phyloP scores from a whole-genome alignment of 2,113 vertebrate species.

The Ranitomeya variabilis region DNA sequence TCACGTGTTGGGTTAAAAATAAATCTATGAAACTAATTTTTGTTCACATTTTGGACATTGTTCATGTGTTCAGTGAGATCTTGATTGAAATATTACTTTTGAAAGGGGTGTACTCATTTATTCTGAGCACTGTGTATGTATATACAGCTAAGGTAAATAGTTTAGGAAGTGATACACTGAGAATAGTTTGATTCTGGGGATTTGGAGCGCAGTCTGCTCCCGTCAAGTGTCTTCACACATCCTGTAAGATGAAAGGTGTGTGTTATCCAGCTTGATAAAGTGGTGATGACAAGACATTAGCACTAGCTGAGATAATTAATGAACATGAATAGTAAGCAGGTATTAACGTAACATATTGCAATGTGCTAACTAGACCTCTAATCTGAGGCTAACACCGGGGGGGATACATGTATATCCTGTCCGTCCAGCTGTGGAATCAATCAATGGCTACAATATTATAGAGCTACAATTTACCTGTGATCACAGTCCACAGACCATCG shows the following conservation, averaged over 20 bases:
- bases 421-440: not conserved
- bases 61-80: no score
- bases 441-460: not conserved
- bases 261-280: not conserved
- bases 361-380: not conserved
- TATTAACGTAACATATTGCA: not conserved
- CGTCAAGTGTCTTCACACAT: not conserved
- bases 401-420: not conserved
- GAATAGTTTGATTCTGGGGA: not conserved
- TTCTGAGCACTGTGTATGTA: no score
- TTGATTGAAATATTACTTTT: no score
- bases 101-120: no score
- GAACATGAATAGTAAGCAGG: not conserved
- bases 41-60: no score
- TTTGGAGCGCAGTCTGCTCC: not conserved
- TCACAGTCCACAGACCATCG: not conserved
- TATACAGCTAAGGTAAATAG: not conserved
- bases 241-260: not conserved
- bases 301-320: not conserved
- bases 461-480: not conserved
- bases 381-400: not conserved
- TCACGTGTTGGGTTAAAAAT: no score
- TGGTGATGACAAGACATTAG: slow-evolving; percentile 3
- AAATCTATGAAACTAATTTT: no score
- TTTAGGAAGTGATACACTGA: not conserved